These are phyloP conservation scores for Diacarnus erythraeanus DNA, from an alignment of 37 sponge, comb jelly and placozoan genomes.

Conservation along the genomic window DNA sequence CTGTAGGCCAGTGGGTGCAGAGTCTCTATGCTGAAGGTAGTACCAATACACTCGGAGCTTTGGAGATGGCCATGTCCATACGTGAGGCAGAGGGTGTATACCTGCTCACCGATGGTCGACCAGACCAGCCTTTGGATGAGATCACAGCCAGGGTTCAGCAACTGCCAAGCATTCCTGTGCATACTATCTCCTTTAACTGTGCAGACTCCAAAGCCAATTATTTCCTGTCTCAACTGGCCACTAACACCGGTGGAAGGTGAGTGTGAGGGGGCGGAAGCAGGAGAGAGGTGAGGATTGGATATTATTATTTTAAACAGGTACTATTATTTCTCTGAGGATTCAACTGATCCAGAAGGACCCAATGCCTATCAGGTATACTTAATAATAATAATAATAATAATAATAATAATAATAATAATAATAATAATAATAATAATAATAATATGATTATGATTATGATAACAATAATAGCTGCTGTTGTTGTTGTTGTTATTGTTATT, in stretches of 20 bases:
- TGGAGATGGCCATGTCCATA: slow-evolving; percentile 46
- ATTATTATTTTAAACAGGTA: slow-evolving; percentile 33
- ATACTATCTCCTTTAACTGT: slow-evolving; percentile 95
- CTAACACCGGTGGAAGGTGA: slow-evolving; percentile 79
- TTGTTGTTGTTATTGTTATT: not conserved
- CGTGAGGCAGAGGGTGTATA: slow-evolving; percentile 77
- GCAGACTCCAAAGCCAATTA: slow-evolving; percentile 75
- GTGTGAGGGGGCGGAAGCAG: no score
- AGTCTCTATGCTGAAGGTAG: slow-evolving; percentile 66
- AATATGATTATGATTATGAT: no score
- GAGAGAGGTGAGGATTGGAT: no score
- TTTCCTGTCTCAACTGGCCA: slow-evolving; percentile 80
- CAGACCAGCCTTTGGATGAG: slow-evolving; percentile 58
- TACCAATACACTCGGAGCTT: slow-evolving; percentile 78
- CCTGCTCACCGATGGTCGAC: slow-evolving; percentile 85
- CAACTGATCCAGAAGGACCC: slow-evolving; percentile 51
- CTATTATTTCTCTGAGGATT: slow-evolving; percentile 62
- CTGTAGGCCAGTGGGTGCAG: slow-evolving; percentile 75
- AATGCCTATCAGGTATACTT: slow-evolving; percentile 60
- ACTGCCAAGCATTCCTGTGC: slow-evolving; percentile 65
- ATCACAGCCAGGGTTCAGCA: slow-evolving; percentile 66
- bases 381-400: no score
- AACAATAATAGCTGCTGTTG: no score
- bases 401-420: no score
- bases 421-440: no score